A percentile compares a stretch with the other conserved stretches of the same genome.
phyloP scores from a whole-genome alignment of 1,140 invertebrate species.

The Octopus sinensis region DNA sequence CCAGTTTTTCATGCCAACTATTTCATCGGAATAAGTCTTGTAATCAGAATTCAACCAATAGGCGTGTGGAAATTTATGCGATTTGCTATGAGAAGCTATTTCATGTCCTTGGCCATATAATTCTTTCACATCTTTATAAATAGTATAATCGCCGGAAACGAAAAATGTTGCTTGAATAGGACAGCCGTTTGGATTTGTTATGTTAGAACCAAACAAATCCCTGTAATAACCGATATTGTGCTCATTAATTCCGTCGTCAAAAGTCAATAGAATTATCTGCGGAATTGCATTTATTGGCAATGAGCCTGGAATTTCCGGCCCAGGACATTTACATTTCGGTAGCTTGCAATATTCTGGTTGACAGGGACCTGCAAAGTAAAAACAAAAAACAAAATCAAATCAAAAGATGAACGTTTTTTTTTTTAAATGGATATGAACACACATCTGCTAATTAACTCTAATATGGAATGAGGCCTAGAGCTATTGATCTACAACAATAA shows the following conservation, averaged over 20 bases:
- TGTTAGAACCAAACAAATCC: slow-evolving; percentile 8
- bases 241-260: slow-evolving; percentile 22
- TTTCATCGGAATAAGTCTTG: slow-evolving; percentile 92
- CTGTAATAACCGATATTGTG: neutral
- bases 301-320: neutral
- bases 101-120: slow-evolving; percentile 91
- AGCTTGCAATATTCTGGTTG: slow-evolving; percentile 68
- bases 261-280: slow-evolving; percentile 23
- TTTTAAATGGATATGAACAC: no score
- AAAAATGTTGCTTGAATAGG: slow-evolving; percentile 96
- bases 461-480: no score
- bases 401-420: no score
- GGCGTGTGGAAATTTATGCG: slow-evolving; percentile 46
- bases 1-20: slow-evolving; percentile 91
- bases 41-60: slow-evolving; percentile 49
- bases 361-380: no score
- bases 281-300: slow-evolving; percentile 16
- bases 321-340: slow-evolving; percentile 92
- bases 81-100: slow-evolving; percentile 94
- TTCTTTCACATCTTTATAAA: slow-evolving; percentile 95
- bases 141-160: slow-evolving; percentile 94
- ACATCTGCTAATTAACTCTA: no score
- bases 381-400: no score
- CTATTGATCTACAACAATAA: no score
- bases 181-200: slow-evolving; percentile 85